These are phyloP conservation scores for Lagenorhynchus albirostris DNA, from an alignment of 2,113 vertebrate genomes.

Conservation along the genomic window DNA sequence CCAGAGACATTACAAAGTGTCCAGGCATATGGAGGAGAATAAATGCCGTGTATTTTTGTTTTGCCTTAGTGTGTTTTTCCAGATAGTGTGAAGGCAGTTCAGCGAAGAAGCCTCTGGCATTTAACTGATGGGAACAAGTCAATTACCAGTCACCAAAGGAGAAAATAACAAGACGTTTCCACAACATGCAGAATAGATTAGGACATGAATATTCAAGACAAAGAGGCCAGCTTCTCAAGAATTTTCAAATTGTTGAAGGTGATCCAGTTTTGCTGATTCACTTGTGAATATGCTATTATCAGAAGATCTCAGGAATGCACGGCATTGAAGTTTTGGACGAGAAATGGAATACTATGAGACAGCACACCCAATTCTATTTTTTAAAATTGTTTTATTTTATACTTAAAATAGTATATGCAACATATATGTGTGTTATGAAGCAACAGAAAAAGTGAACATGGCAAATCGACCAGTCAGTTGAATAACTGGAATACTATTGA, in stretches of 20 bases:
- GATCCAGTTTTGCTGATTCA: background rate
- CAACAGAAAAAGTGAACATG: background rate
- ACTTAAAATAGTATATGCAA: background rate
- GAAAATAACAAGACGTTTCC: background rate
- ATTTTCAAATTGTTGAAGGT: background rate
- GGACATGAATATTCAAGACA: background rate
- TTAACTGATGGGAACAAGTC: background rate
- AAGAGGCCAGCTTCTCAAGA: background rate
- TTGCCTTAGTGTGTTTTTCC: background rate
- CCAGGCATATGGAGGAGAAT: background rate
- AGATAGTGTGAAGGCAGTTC: background rate
- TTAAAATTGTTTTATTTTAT: background rate
- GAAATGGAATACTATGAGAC: background rate
- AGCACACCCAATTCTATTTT: background rate
- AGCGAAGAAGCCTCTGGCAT: background rate
- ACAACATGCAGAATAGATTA: background rate
- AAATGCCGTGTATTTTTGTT: background rate
- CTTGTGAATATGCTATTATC: background rate
- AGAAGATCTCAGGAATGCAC: background rate
- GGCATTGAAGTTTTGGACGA: background rate
- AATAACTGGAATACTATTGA: background rate
- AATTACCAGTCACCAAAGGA: background rate
- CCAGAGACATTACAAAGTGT: background rate
- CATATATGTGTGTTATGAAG: background rate
- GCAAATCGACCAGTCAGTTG: background rate